Conservation (phyloP, 1,140 invertebrate genomes). For the Neodiprion pinetum region DNA sequence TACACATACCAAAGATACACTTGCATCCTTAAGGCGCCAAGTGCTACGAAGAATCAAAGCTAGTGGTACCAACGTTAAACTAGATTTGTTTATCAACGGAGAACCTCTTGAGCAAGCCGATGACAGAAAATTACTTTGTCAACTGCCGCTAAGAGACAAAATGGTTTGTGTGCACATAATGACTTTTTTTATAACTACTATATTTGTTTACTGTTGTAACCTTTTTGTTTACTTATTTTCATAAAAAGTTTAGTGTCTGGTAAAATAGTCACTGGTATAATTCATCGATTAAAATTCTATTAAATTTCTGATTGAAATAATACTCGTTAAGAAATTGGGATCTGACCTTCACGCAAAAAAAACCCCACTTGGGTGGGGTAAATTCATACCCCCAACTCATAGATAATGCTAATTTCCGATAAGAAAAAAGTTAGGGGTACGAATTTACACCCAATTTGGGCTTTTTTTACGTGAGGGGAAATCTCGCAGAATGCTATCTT, state of each 20-base stretch:
- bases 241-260: neutral
- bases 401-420: no score
- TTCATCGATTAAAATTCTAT: no score
- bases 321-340: no score
- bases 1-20: constrained; percentile 94
- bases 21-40: constrained; percentile 80
- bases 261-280: constrained; percentile 1
- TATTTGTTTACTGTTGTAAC: neutral
- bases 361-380: no score
- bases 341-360: no score
- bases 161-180: constrained; percentile 67
- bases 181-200: constrained; percentile 6
- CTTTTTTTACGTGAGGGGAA: no score
- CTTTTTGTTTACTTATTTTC: neutral
- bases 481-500: no score
- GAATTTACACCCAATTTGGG: no score
- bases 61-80: constrained; percentile 75
- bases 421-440: no score
- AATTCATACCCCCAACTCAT: no score
- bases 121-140: constrained; percentile 87
- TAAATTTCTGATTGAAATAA: no score
- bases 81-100: constrained; percentile 90
- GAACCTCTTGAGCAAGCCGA: constrained; percentile 87
- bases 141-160: constrained; percentile 90
- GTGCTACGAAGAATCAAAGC: constrained; percentile 78